phyloP scores from a whole-genome alignment of 2,797 vertebrate genomes.

The Fistularia tabacaria region DNA sequence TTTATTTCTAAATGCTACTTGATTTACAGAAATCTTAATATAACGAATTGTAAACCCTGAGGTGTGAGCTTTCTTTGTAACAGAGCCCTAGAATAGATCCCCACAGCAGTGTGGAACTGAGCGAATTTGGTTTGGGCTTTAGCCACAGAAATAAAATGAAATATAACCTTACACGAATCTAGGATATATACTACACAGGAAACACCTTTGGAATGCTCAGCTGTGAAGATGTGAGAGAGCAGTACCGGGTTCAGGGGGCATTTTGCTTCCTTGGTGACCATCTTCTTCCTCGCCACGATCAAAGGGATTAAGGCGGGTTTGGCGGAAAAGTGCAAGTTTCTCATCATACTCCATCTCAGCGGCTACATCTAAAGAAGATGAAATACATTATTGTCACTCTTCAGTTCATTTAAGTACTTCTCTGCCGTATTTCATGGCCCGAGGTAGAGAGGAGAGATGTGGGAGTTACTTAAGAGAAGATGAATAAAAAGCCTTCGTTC shows the following conservation, averaged over 20 bases:
- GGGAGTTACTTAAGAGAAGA: too few species aligned
- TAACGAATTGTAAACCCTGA: too few species aligned
- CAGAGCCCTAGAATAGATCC: too few species aligned
- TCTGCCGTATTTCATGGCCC: not conserved
- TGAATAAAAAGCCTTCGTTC: too few species aligned
- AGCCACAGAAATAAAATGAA: too few species aligned
- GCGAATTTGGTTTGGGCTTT: too few species aligned
- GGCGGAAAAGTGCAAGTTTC: conserved; percentile 89
- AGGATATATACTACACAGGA: not conserved
- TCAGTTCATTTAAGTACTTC: not conserved
- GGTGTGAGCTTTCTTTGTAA: too few species aligned
- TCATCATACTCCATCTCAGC: conserved; percentile 89
- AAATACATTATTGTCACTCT: conserved; percentile 2
- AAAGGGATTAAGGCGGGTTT: conserved; percentile 94
- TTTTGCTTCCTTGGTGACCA: conserved; percentile 57
- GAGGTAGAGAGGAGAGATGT: not conserved
- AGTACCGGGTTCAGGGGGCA: conserved; percentile 69
- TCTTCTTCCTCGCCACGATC: conserved; percentile 80
- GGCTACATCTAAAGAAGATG: conserved; percentile 68
- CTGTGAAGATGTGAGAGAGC: not conserved
- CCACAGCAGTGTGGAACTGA: too few species aligned
- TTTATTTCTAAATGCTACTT: too few species aligned
- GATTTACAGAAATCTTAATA: too few species aligned
- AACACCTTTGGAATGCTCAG: too few species aligned
- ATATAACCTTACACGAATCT: too few species aligned